phyloP scores from a whole-genome alignment of 1,140 invertebrate genomes.

The Drosophila takahashii region DNA sequence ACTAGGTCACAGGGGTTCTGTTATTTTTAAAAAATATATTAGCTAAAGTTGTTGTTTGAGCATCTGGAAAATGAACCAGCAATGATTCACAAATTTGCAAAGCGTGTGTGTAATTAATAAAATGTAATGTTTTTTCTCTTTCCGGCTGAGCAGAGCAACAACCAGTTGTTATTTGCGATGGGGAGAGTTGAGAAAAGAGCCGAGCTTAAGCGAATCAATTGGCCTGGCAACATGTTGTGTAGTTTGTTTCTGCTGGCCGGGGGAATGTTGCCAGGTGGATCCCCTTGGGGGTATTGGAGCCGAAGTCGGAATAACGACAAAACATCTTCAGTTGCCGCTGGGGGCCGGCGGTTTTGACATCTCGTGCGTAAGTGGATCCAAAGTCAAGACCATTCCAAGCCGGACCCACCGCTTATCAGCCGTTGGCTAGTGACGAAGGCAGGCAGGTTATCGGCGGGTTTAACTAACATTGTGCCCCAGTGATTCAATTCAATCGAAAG shows the following conservation, averaged over 20 bases:
- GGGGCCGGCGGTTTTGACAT: slow-evolving; percentile 21
- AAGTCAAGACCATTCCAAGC: slow-evolving; percentile 65
- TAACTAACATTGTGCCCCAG: slow-evolving; percentile 58
- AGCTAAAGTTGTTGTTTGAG: too few species aligned
- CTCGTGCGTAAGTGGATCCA: slow-evolving; percentile 65
- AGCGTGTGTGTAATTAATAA: slow-evolving; percentile 33
- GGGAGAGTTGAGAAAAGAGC: slow-evolving; percentile 14
- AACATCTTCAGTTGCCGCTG: slow-evolving; percentile 41
- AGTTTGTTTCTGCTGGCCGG: slow-evolving; percentile 41
- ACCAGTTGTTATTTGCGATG: slow-evolving; percentile 11
- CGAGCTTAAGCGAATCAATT: slow-evolving; percentile 35
- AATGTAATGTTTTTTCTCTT: slow-evolving; percentile 9
- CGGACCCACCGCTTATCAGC: slow-evolving; percentile 66
- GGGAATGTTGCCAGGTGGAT: slow-evolving; percentile 50
- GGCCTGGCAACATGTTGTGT: slow-evolving; percentile 70
- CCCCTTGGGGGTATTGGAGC: neutral
- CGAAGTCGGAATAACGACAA: slow-evolving; percentile 30
- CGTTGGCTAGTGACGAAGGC: slow-evolving; percentile 44
- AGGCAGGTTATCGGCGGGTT: slow-evolving; percentile 57
- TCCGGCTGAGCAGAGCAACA: slow-evolving; percentile 29
- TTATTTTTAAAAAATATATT: neutral
- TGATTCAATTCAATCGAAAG: slow-evolving; percentile 71
- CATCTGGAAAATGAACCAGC: neutral
- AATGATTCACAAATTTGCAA: slow-evolving; percentile 11
- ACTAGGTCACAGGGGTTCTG: slow-evolving; percentile 2